Base-by-base conservation (phyloP, 2,888 invertebrate genomes). In the Helleia helle region DNA sequence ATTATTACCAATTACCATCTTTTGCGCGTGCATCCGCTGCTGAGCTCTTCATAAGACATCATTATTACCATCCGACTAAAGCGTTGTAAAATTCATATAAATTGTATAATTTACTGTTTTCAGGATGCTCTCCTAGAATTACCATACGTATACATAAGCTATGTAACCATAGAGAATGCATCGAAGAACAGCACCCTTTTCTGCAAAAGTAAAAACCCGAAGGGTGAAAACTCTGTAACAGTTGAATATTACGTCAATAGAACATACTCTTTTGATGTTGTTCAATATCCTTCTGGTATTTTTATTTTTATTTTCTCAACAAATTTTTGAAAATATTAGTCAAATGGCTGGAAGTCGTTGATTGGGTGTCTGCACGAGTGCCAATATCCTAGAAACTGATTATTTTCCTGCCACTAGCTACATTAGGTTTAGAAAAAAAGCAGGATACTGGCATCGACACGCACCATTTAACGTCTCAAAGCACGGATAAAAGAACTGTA, bases 121-220 rank as follows among this genome's bases (percentile, higher is more conserved):
- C 60, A 72, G 80, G 59, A 55, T 2, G 43, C 56, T 0, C 39
- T 76, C 2, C 39, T 80, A 4, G 68, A 72, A 51, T 62, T 65
- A 14, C 74, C 80, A 5, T 59, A 58, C 0, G 46, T 62, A 0
- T 65, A 66, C 34, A 58, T 79, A 26, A 77, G 68, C 40, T 79
- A 79, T 25, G 56, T 56, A 0, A 60, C 43, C 1, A 46, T 77
- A n/a, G 47, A 57, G 1, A 68, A 65, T 12, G 52, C 63, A 0
- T 64, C 53, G 0, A 47, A 41, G 1, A 79, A 77, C 26, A 46
- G 47, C 1, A 76, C 75, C 1, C 30, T 77, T 2, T 49, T 47
- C 5, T 83, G 81, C 27, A 73, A 65, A 49, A 55, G 62, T 1
- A 55, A 54, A 26, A 79, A 74, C 27, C 13, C 51, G 0, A 24